A percentile compares a stretch with the other conserved stretches of the same genome.
phyloP scores from a whole-genome alignment of 2,888 invertebrate genomes.

The Euzophera pinguis region DNA sequence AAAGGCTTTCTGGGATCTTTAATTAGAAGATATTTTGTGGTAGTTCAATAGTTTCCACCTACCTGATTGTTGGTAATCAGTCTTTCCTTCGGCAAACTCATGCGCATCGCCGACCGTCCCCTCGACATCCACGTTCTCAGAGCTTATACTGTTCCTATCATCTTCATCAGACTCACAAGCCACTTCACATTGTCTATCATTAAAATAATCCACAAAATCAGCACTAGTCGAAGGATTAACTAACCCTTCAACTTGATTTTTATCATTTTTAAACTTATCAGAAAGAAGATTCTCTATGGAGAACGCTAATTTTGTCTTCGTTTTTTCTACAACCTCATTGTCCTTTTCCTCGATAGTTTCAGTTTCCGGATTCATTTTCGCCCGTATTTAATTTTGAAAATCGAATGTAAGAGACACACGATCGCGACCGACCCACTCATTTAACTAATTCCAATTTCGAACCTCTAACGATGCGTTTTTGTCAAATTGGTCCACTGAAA shows the following conservation, averaged over 20 bases:
- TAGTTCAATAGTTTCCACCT: conserved; percentile 11
- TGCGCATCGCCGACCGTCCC: conserved; percentile 49
- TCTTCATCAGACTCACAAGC: conserved; percentile 46
- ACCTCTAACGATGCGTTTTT: conserved; percentile 68
- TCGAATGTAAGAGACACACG: conserved; percentile 25
- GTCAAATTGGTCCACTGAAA: conserved; percentile 71
- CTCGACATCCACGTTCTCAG: conserved; percentile 67
- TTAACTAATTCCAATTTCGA: conserved; percentile 68
- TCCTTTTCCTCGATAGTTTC: conserved; percentile 47
- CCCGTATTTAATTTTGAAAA: conserved; percentile 30
- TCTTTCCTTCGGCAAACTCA: conserved; percentile 47
- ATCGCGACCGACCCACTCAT: conserved; percentile 38
- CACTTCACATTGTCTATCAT: conserved; percentile 33
- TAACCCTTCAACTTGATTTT: conserved; percentile 19
- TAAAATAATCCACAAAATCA: conserved; percentile 23
- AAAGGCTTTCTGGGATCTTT: too few species aligned
- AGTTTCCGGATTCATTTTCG: conserved; percentile 22
- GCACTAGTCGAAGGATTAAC: conserved; percentile 30
- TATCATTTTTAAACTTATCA: conserved; percentile 46
- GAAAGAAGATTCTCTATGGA: conserved; percentile 68
- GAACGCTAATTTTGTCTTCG: conserved; percentile 57
- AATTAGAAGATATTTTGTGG: too few species aligned
- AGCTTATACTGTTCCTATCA: conserved; percentile 50
- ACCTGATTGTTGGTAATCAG: conserved; percentile 69
- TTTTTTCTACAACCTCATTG: conserved; percentile 29